Evolutionary conservation across 2,888 invertebrate genomes (phyloP), one percentile per base, ranked within the genome.

Genomic region (Drosophila maculinotata): DNA sequence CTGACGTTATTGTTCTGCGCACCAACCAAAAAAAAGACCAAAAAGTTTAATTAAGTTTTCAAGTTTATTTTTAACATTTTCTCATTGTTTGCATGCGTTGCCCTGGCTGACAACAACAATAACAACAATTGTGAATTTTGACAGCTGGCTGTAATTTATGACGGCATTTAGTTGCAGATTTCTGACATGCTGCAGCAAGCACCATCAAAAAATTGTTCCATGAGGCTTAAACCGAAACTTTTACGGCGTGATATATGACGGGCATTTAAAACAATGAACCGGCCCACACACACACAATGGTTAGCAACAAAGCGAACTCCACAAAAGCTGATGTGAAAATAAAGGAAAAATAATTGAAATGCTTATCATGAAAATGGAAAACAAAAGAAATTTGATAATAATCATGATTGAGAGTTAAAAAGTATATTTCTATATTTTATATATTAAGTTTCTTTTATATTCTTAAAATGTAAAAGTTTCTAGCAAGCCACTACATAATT

Each of bases 11-110:
- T 66, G 49, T 53, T 54, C 17, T 62, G 48, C 17, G 4, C 20
- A 20, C 33, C 15, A 49, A 57, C 31, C 9, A 4, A 44, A 62
- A 54, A 20, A 4, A 30, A 28, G 28, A 42, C 47, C 52, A 51
- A 66, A 80, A 81, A 83, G 63, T 87, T 80, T 80, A 80, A 80
- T 80, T 80, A 87, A 84, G 85, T 87, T 81, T 81, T 70, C 76
- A 62, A 82, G 71, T 78, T 87, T 87, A 81, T 84, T 84, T 87
- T 87, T 84, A 87, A 66, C 57, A 44, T 52, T 48, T 58, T 51
- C 68, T 31, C 62, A 72, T 79, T 79, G 63, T 76, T 79, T 85
- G 82, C 78, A 85, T 79, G 71, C 66, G 59, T 62, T 62, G 79
- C 58, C 58, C 58, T 31, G 51, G 38, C 52, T 31, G 65, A 59